Conservation (phyloP, 2,888 invertebrate genomes). For the Drosophila melanocephala region DNA sequence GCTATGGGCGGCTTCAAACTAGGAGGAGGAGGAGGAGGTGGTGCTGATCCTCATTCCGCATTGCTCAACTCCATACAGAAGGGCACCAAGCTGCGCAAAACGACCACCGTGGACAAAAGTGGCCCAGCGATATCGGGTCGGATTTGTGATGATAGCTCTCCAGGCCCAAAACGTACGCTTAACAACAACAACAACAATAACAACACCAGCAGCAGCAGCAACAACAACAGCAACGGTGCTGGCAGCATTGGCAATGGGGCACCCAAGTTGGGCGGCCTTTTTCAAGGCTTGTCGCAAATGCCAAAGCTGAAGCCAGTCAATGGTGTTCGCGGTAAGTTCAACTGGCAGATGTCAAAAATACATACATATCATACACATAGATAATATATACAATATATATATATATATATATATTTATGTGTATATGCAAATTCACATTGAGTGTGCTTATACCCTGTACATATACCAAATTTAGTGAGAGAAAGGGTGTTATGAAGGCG, state of each 20-base stretch:
- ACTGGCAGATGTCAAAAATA: conserved; percentile 1
- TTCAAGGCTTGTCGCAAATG: conserved; percentile 85
- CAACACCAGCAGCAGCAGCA: conserved; percentile 47
- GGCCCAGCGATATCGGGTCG: conserved; percentile 90
- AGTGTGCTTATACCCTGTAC: conserved; percentile 13
- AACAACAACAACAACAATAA: conserved; percentile 64
- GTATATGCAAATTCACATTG: conserved; percentile 44
- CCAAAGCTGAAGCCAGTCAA: conserved; percentile 85
- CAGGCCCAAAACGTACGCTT: conserved; percentile 44
- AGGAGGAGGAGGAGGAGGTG: conserved; percentile 68
- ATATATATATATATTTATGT: not conserved
- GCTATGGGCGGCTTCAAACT: conserved; percentile 84
- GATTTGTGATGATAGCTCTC: conserved; percentile 49
- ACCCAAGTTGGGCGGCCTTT: conserved; percentile 84
- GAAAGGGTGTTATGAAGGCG: not conserved
- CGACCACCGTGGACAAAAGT: conserved; percentile 96
- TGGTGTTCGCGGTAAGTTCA: conserved; percentile 81
- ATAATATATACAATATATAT: not conserved
- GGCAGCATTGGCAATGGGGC: conserved; percentile 81
- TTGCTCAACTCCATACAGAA: conserved; percentile 93
- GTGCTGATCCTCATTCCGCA: conserved; percentile 89
- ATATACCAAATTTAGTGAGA: not conserved
- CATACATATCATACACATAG: not conserved
- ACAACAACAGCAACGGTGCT: conserved; percentile 54
- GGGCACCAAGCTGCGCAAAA: conserved; percentile 93